Evolutionary conservation across 2,888 invertebrate species (phyloP).

Genomic region (Dugesia japonica): DNA sequence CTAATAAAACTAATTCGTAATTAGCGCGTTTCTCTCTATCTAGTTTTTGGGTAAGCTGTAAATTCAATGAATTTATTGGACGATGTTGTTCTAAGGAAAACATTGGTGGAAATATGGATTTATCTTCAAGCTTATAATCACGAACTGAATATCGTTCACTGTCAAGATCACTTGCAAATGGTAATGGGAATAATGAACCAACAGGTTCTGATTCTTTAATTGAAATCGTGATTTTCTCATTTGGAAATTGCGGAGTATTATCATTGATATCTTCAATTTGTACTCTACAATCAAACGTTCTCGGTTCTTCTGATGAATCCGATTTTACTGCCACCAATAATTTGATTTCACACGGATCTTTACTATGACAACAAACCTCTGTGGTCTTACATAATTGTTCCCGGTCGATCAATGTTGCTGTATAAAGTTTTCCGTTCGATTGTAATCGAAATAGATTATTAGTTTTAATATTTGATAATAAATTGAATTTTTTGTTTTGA

Average conservation of each 20-base stretch:
- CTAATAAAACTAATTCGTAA: constrained; percentile 22
- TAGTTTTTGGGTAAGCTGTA: constrained; percentile 21
- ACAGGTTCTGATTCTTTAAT: constrained; percentile 22
- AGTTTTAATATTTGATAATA: not conserved
- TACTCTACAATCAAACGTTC: not conserved
- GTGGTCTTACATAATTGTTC: constrained; percentile 17
- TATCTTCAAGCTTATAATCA: constrained; percentile 5
- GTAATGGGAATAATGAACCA: not conserved
- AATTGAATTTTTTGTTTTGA: not conserved
- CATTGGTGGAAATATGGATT: constrained; percentile 16
- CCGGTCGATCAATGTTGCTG: not conserved
- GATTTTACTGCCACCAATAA: constrained; percentile 1
- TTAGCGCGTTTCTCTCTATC: constrained; percentile 22
- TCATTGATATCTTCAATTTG: constrained; percentile 25
- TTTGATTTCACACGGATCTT: not conserved
- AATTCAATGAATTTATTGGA: not conserved
- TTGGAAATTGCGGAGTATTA: not conserved
- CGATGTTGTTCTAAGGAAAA: constrained; percentile 25
- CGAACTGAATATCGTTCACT: not conserved
- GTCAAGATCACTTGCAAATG: constrained; percentile 24
- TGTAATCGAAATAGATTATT: not conserved
- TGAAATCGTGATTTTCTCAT: not conserved
- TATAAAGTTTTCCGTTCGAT: constrained; percentile 24
- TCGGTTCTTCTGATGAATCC: constrained; percentile 7
- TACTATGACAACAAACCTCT: not conserved